Percentiles rank a stretch among this genome's conserved stretches.
Conservation (phyloP, 2,113 vertebrate genomes). For the Cochlearius cochlearius region DNA sequence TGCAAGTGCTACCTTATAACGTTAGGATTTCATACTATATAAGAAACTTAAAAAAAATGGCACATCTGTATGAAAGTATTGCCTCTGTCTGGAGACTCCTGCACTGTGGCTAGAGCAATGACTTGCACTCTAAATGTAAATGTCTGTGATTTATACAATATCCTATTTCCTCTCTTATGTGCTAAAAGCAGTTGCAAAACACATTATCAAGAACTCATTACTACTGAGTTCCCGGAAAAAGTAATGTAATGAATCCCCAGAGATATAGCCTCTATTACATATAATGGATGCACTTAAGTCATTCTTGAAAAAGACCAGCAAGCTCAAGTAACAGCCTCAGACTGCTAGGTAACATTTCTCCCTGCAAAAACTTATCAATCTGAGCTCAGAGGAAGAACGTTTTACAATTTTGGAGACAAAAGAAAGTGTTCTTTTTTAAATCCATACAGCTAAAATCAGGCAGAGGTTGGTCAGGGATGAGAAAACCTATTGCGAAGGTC, state of each 20-base stretch:
- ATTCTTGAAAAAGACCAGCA: slow-evolving; percentile 6
- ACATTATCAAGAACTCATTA: slow-evolving; percentile 53
- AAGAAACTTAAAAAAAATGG: background rate
- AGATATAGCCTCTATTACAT: background rate
- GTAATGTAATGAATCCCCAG: slow-evolving; percentile 37
- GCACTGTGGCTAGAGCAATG: background rate
- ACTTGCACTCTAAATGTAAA: slow-evolving; percentile 25
- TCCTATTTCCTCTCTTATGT: background rate
- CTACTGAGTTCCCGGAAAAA: slow-evolving; percentile 19
- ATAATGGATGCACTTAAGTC: slow-evolving; percentile 50
- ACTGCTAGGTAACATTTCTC: background rate
- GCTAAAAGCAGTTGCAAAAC: slow-evolving; percentile 50
- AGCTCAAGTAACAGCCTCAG: slow-evolving; percentile 24
- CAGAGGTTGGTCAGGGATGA: background rate
- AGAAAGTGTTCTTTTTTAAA: background rate
- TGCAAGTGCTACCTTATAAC: background rate
- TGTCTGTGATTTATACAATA: background rate
- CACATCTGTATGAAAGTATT: background rate
- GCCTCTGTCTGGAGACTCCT: background rate
- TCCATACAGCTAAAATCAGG: background rate
- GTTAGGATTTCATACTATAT: background rate
- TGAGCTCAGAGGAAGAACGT: background rate
- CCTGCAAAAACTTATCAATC: background rate
- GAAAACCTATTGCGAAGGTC: background rate
- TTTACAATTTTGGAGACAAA: background rate